These are phyloP conservation scores for Orchesella flavescens DNA, from an alignment of 2,888 invertebrate species.

Conservation along the genomic window DNA sequence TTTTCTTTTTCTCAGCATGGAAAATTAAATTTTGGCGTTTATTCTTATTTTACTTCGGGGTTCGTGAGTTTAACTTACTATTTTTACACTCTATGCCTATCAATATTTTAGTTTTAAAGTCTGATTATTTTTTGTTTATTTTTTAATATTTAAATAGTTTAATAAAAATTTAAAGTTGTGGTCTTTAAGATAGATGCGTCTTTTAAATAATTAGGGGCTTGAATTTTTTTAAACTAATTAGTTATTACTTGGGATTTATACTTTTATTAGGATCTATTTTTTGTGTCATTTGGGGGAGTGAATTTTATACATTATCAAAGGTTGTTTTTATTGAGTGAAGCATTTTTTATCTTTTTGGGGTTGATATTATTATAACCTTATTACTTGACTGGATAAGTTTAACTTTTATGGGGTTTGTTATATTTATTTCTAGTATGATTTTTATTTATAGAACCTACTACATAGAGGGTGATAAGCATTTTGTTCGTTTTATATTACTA, in stretches of 20 bases:
- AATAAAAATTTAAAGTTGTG: constrained; percentile 69
- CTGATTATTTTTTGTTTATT: constrained; percentile 35
- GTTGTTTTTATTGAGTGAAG: constrained; percentile 72
- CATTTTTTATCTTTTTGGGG: constrained; percentile 50
- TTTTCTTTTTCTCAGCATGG: constrained; percentile 81
- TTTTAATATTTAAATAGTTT: constrained; percentile 64
- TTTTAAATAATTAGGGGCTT: constrained; percentile 44
- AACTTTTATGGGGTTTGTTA: constrained; percentile 80
- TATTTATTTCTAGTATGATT: constrained; percentile 81
- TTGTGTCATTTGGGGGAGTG: constrained; percentile 23
- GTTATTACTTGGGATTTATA: constrained; percentile 41
- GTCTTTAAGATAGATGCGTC: constrained; percentile 41
- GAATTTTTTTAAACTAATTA: constrained; percentile 23
- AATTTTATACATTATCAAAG: constrained; percentile 12
- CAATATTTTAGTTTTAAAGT: constrained; percentile 60
- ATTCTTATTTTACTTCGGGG: constrained; percentile 44
- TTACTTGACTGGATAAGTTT: constrained; percentile 76
- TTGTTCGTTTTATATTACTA: constrained; percentile 80
- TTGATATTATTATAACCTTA: constrained; percentile 52
- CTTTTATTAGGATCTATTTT: constrained; percentile 31
- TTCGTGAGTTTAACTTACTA: constrained; percentile 67
- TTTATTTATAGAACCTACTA: constrained; percentile 67
- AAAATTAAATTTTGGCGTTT: constrained; percentile 69
- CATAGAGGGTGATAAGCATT: constrained; percentile 74
- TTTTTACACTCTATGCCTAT: constrained; percentile 63